phyloP scores from a whole-genome alignment of 2,797 vertebrate species.

The Cyclura pinguis region DNA sequence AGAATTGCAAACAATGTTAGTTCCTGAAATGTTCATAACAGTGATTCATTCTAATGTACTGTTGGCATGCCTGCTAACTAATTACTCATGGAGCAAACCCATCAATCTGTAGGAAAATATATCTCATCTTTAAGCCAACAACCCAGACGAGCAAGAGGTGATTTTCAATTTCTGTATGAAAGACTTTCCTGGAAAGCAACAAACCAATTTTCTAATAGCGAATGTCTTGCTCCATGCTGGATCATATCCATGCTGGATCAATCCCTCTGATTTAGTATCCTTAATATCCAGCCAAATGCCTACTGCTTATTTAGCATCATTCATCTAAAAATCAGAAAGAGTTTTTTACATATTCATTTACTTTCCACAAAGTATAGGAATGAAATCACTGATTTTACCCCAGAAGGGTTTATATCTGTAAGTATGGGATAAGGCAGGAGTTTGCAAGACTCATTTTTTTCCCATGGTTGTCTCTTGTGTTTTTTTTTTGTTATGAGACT shows the following conservation, averaged over 20 bases:
- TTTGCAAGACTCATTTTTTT: neutral
- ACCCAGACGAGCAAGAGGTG: neutral
- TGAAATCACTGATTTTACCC: neutral
- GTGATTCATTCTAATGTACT: neutral
- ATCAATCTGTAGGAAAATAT: neutral
- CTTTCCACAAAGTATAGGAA: neutral
- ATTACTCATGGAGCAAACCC: neutral
- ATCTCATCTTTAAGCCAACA: conserved; percentile 4
- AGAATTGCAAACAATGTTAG: neutral
- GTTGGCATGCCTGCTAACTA: neutral
- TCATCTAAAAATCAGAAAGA: neutral
- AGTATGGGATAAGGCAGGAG: neutral
- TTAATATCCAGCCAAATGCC: neutral
- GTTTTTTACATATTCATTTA: neutral
- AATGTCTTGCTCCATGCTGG: neutral
- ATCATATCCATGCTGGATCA: neutral
- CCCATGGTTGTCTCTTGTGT: neutral
- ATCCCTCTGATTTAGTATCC: neutral
- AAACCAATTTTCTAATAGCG: neutral
- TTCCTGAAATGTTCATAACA: neutral
- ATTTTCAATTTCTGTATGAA: conserved; percentile 9
- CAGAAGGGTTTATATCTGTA: neutral
- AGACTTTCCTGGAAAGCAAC: neutral
- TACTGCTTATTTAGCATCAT: neutral
- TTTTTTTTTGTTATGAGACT: neutral